Base-by-base conservation (phyloP, 2,113 vertebrate genomes). In the Heteronetta atricapilla region DNA sequence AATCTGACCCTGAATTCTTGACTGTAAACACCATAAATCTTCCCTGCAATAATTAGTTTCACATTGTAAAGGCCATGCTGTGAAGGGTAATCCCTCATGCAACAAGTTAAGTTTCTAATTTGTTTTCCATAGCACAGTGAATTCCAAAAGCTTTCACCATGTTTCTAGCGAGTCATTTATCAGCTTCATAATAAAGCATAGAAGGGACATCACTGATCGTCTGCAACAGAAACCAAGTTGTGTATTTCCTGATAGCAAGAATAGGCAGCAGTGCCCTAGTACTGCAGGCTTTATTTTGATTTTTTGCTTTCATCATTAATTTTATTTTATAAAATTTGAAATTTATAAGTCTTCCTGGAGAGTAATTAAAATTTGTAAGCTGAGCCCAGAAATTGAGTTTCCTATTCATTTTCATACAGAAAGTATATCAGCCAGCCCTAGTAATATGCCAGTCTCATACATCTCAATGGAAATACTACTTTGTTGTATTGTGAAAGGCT, bases 11-110 rank as follows among this genome's bases (percentile, higher is more conserved):
- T 96, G 95, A 96, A 95, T 96, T 96, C 94, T 97, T 97, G 88
- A 96, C 94, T 94, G 86, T 96, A 97, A 97, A 97, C 93, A 96
- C 73, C 92, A 95, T 97, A 96, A 96, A 97, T 96, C 96, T 97
- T 97, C 90, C 55, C 81, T 84, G 80, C 81, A 94, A 92, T 96
- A 96, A 97, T 97, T 95, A 97, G 96, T 96, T 97, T 96, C 95
- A 95, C 92, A 95, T 97, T 97, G 92, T 93, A 96, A 96, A 95
- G 83, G 88, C 93, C 92, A 93, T 93, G 80, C 92, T 94, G 95
- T 96, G 96, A 97, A 96, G 95, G 96, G 92, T 95, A 95, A 96
- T 97, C 93, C 96, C 94, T 97, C 96, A 96, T 95, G 94, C 93
- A 97, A 96, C 93, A 96, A 96, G 94, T 95, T 97, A 90, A 92